Evolutionary conservation across 2,888 invertebrate genomes (phyloP).

Genomic region (Gibbula magus): DNA sequence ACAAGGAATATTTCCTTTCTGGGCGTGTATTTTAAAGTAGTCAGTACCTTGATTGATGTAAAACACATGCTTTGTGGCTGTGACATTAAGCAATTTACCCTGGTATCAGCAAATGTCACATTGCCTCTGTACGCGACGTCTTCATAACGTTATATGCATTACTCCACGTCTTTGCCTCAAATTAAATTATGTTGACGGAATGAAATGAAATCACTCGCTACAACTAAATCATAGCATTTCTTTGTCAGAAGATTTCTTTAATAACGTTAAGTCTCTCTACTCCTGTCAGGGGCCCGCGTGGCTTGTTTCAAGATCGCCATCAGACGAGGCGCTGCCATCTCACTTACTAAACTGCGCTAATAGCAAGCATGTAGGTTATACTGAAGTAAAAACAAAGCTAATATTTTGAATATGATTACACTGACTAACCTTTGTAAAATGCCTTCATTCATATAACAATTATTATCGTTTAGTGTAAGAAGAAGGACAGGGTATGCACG

Average conservation of each 20-base stretch:
- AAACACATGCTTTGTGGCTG: slow-evolving; percentile 1
- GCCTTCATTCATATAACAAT: too few relatives aligned
- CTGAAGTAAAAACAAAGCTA: too few relatives aligned
- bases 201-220: slow-evolving; percentile 18
- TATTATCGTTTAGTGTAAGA: too few relatives aligned
- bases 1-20: too few relatives aligned
- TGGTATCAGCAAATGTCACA: background rate
- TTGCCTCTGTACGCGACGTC: background rate
- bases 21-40: too few relatives aligned
- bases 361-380: too few relatives aligned
- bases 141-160: background rate
- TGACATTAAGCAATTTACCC: background rate
- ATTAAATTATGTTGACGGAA: slow-evolving; percentile 7
- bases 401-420: too few relatives aligned
- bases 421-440: too few relatives aligned
- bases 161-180: background rate
- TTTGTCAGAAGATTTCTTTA: slow-evolving; percentile 18
- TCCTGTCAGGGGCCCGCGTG: background rate
- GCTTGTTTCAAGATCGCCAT: background rate
- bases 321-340: too few relatives aligned
- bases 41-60: background rate
- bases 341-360: too few relatives aligned
- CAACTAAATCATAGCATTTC: slow-evolving; percentile 18
- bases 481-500: too few relatives aligned
- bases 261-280: background rate